Conservation (phyloP, 2,797 vertebrate species). For the Adrianichthys oophorus region DNA sequence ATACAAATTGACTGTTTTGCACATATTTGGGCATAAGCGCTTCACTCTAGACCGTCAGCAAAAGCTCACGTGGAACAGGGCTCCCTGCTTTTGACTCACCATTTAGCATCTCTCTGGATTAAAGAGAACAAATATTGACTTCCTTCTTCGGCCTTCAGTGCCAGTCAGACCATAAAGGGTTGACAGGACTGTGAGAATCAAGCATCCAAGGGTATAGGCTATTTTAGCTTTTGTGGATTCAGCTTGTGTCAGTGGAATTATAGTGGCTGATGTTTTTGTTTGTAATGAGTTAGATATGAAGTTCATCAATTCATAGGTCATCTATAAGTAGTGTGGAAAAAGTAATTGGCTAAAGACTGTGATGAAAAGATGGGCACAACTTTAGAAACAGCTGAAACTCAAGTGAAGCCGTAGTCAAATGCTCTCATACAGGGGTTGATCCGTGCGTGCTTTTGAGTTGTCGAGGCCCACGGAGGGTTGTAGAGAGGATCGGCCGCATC, state of each 20-base stretch:
- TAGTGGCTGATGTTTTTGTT: constrained; percentile 36
- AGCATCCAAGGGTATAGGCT: constrained; percentile 42
- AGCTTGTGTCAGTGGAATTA: constrained; percentile 42
- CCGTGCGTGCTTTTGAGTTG: no score
- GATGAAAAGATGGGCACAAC: constrained; percentile 5
- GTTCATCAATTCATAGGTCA: constrained; percentile 9
- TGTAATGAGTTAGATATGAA: constrained; percentile 19
- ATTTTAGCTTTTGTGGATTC: constrained; percentile 59
- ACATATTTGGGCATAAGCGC: constrained; percentile 24
- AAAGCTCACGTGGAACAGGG: constrained; percentile 36
- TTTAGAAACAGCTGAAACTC: constrained; percentile 5
- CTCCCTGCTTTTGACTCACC: constrained; percentile 45
- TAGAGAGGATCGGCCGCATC: no score
- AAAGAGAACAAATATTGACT: constrained; percentile 78
- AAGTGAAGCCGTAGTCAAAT: neutral
- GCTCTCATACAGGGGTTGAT: no score
- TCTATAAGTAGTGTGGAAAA: constrained; percentile 3
- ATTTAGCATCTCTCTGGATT: constrained; percentile 66
- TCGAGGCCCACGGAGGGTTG: no score
- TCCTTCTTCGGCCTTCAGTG: constrained; percentile 60
- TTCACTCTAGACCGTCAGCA: constrained; percentile 1
- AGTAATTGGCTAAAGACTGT: constrained; percentile 9
- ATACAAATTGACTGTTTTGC: constrained; percentile 20
- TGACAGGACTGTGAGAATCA: constrained; percentile 48
- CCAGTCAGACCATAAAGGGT: constrained; percentile 47